phyloP scores from a whole-genome alignment of 2,797 vertebrate genomes.

The Enteromius treurensis region DNA sequence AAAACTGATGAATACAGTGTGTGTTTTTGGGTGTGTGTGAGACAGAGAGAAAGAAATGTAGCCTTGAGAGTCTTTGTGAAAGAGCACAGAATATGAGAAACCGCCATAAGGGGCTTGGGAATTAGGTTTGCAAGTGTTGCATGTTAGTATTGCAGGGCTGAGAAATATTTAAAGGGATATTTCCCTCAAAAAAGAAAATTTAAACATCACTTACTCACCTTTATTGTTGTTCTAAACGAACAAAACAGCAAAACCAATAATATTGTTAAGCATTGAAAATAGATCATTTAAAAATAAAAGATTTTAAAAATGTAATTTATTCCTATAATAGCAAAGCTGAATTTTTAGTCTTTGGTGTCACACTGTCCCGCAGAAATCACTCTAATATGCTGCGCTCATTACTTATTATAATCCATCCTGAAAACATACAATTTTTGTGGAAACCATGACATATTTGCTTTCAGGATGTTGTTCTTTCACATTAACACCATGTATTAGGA shows the following conservation, averaged over 20 bases:
- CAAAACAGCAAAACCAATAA: background rate
- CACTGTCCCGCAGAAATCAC: background rate
- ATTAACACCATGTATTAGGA: background rate
- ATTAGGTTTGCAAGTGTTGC: background rate
- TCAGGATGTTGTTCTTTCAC: too few relatives aligned
- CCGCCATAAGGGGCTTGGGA: background rate
- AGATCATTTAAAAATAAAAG: too few relatives aligned
- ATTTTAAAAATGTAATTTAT: too few relatives aligned
- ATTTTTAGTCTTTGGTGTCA: background rate
- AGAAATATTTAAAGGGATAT: background rate
- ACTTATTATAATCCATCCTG: background rate
- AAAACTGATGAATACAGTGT: background rate
- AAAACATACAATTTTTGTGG: background rate
- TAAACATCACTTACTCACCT: background rate
- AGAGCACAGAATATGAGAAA: conserved; percentile 10
- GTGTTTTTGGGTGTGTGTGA: background rate
- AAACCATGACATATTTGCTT: background rate
- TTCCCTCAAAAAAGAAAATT: background rate
- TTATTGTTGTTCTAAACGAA: background rate
- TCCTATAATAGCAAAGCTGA: too few relatives aligned
- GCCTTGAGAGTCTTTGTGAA: conserved; percentile 34
- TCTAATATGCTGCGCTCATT: background rate
- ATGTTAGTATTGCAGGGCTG: background rate
- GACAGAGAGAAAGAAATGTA: background rate
- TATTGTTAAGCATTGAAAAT: background rate